Evolutionary conservation across 2,888 invertebrate genomes (phyloP).

Genomic region (Cephonodes hylas): DNA sequence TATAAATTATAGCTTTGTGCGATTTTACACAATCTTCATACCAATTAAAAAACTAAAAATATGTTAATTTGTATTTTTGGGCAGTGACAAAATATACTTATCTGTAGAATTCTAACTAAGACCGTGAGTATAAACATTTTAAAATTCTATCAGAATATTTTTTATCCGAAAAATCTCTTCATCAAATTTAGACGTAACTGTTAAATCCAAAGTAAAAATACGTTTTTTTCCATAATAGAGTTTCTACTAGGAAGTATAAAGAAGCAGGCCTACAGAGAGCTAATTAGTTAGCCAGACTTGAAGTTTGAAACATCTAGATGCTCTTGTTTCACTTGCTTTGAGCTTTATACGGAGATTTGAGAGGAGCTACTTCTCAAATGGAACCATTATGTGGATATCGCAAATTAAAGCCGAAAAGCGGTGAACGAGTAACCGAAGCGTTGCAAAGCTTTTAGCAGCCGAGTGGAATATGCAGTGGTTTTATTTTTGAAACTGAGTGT

Average conservation of each 20-base stretch:
- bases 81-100: no score
- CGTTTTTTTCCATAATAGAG: neutral
- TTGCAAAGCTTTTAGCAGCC: neutral
- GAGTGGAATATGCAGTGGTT: neutral
- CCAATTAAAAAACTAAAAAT: no score
- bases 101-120: no score
- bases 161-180: no score
- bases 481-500: neutral
- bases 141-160: no score
- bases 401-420: neutral
- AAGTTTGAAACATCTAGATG: neutral
- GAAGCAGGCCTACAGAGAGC: neutral
- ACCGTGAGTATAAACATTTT: no score
- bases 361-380: constrained; percentile 1
- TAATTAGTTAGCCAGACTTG: neutral
- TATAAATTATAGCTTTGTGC: no score
- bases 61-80: no score
- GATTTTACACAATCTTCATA: no score
- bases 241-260: no score
- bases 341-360: neutral
- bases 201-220: neutral
- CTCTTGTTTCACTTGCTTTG: neutral
- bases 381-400: neutral
- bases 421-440: neutral
- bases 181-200: no score